Conservation (phyloP, 2,797 vertebrate genomes). For the Acropternis orthonyx region DNA sequence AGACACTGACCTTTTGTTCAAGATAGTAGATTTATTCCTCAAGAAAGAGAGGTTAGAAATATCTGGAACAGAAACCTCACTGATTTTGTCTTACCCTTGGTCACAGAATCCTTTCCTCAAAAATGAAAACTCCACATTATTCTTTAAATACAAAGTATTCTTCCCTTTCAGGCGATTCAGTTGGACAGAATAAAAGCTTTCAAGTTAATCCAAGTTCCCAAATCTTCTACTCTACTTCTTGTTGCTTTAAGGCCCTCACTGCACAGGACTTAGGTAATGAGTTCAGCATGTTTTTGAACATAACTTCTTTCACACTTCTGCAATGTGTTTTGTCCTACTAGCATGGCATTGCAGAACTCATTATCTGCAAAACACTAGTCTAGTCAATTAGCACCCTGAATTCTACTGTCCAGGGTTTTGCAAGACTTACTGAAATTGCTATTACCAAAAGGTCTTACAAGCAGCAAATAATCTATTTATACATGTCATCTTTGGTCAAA, state of each 20-base stretch:
- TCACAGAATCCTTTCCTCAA: neutral
- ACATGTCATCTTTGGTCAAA: neutral
- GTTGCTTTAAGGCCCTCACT: neutral
- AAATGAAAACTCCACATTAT: neutral
- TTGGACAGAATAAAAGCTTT: neutral
- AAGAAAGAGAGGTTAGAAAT: neutral
- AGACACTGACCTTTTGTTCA: constrained; percentile 5
- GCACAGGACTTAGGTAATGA: neutral
- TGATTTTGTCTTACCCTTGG: neutral
- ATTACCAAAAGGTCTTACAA: neutral
- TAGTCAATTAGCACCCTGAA: neutral
- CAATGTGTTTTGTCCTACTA: neutral
- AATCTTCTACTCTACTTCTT: neutral
- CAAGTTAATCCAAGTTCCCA: neutral
- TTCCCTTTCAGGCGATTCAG: neutral
- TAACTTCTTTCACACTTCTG: neutral
- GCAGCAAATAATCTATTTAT: neutral
- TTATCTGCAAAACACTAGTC: neutral
- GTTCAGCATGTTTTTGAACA: neutral
- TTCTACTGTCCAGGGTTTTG: neutral
- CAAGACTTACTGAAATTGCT: neutral
- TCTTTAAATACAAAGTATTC: neutral
- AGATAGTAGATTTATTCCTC: neutral
- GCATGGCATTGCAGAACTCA: neutral
- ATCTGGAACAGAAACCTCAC: neutral